Percentiles rank a stretch among this genome's conserved stretches.
These are phyloP conservation scores for Eremobia ochroleuca DNA, from an alignment of 2,888 invertebrate species.

Conservation along the genomic window DNA sequence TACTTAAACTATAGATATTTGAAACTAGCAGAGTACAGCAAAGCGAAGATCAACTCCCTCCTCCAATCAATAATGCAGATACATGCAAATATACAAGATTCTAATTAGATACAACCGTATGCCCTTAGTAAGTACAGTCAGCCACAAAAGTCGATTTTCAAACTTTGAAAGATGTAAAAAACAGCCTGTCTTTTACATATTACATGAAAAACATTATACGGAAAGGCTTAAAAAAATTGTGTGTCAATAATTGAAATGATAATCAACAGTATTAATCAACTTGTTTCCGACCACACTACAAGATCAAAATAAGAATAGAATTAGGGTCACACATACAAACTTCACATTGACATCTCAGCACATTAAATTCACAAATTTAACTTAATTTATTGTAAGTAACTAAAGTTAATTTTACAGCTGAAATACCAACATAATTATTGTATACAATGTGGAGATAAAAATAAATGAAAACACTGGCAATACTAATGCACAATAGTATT, in stretches of 20 bases:
- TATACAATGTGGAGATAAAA: background rate
- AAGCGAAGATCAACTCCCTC: conserved; percentile 3
- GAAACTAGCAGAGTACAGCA: conserved; percentile 21
- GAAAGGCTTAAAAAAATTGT: no score
- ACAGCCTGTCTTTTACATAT: background rate
- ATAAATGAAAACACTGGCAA: background rate
- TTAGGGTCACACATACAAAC: background rate
- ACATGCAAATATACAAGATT: conserved; percentile 35
- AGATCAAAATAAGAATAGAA: conserved; percentile 24
- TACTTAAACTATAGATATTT: background rate
- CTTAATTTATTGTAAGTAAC: background rate
- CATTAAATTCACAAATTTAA: conserved; percentile 1
- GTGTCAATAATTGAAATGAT: background rate
- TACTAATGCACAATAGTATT: background rate
- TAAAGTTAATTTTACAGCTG: background rate
- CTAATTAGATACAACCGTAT: conserved; percentile 7
- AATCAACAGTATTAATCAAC: background rate
- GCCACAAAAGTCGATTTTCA: background rate
- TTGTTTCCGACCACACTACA: conserved; percentile 8
- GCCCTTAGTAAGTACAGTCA: background rate
- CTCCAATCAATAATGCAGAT: conserved; percentile 5
- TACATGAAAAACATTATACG: background rate
- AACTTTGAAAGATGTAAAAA: background rate
- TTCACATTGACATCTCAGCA: background rate
- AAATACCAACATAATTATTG: background rate